These are phyloP conservation scores for Unio pictorum DNA, from an alignment of 2,888 invertebrate species.

Conservation along the genomic window DNA sequence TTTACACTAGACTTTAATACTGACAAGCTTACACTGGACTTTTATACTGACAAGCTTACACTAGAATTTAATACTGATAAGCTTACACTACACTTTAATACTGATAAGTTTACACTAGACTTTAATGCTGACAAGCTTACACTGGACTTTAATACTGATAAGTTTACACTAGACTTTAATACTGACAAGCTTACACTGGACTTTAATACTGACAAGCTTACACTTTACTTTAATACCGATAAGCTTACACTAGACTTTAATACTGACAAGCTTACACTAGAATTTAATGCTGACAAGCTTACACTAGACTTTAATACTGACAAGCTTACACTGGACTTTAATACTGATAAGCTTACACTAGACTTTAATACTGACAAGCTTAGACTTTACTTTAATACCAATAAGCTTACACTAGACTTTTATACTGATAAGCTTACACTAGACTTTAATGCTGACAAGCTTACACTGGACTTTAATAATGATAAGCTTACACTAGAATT, in stretches of 20 bases:
- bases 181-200: slow-evolving; percentile 38
- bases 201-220: slow-evolving; percentile 24
- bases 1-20: slow-evolving; percentile 40
- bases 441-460: too few species aligned
- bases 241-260: slow-evolving; percentile 42
- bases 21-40: slow-evolving; percentile 42
- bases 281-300: slow-evolving; percentile 20
- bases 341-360: slow-evolving; percentile 33
- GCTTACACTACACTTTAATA: slow-evolving; percentile 41
- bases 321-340: slow-evolving; percentile 41
- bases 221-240: slow-evolving; percentile 29
- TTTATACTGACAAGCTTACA: slow-evolving; percentile 28
- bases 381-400: slow-evolving; percentile 34
- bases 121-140: background rate
- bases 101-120: slow-evolving; percentile 39
- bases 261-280: slow-evolving; percentile 36
- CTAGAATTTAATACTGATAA: slow-evolving; percentile 21
- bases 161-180: slow-evolving; percentile 41
- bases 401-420: slow-evolving; percentile 24
- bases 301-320: slow-evolving; percentile 36
- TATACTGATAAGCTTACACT: too few species aligned
- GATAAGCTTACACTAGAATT: too few species aligned
- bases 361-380: slow-evolving; percentile 24
- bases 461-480: too few species aligned
- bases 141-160: background rate